These are phyloP conservation scores for Oryzias woworae DNA, from an alignment of 2,113 vertebrate genomes.

Conservation along the genomic window DNA sequence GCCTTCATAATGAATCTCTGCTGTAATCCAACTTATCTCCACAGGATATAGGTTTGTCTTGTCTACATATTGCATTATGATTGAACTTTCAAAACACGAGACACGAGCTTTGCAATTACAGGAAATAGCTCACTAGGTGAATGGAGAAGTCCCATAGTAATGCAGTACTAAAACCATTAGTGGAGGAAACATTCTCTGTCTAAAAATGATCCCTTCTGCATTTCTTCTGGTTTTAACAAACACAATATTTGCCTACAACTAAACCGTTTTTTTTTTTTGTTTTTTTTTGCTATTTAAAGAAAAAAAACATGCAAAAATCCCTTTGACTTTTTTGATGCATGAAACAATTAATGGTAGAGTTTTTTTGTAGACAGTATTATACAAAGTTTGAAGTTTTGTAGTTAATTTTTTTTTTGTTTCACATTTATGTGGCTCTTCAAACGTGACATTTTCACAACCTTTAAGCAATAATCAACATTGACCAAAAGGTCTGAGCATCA, in stretches of 20 bases:
- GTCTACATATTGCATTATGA: slow-evolving; percentile 33
- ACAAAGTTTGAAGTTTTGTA: no score
- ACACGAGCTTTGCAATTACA: slow-evolving; percentile 45
- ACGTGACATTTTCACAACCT: no score
- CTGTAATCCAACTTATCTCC: slow-evolving; percentile 44
- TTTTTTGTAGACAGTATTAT: no score
- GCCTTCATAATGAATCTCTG: slow-evolving; percentile 40
- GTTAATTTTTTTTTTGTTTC: no score
- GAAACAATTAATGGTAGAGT: no score
- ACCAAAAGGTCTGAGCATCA: no score
- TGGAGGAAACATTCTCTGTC: no score
- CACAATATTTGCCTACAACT: not conserved
- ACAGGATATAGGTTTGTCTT: slow-evolving; percentile 28
- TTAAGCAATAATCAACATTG: no score
- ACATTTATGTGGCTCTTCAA: no score
- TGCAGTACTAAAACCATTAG: slow-evolving; percentile 4
- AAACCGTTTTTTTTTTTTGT: not conserved
- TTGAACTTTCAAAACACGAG: slow-evolving; percentile 34
- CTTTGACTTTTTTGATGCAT: no score
- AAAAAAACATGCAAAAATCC: no score
- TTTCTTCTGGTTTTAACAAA: not conserved
- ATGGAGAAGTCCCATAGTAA: not conserved
- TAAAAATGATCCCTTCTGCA: not conserved
- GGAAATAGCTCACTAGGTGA: slow-evolving; percentile 15
- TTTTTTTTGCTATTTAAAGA: no score